A percentile compares a stretch with the other conserved stretches of the same genome.
Evolutionary conservation across 2,797 vertebrate species (phyloP).

Genomic region (Falco novaeseelandiae): DNA sequence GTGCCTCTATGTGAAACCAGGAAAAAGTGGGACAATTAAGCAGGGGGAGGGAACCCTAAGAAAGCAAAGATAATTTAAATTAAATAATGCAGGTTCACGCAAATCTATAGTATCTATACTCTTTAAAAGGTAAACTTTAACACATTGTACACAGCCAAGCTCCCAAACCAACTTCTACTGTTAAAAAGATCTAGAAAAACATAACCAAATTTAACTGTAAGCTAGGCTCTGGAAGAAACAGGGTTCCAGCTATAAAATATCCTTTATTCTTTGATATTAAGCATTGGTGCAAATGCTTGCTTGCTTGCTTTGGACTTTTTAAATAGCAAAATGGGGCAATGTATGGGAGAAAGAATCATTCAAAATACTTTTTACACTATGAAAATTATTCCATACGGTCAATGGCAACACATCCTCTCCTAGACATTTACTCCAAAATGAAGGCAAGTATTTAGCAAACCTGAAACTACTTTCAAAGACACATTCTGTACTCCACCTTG

Average conservation of each 20-base stretch:
- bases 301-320: background rate
- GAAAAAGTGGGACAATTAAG: background rate
- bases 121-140: background rate
- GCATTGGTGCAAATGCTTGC: background rate
- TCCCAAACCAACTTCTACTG: background rate
- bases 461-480: background rate
- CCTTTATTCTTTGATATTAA: background rate
- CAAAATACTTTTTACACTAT: background rate
- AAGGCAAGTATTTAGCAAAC: background rate
- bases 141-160: background rate
- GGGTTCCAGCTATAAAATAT: background rate
- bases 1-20: background rate
- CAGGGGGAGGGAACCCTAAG: background rate
- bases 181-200: background rate
- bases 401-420: background rate
- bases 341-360: background rate
- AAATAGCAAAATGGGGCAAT: background rate
- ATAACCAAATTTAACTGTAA: background rate
- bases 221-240: background rate
- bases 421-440: background rate
- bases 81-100: background rate
- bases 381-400: background rate
- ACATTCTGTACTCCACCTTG: background rate
- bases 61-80: background rate
- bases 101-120: rapidly evolving